Evolutionary conservation across 2,888 invertebrate genomes (phyloP).

Genomic region (Cephus sareptanus): DNA sequence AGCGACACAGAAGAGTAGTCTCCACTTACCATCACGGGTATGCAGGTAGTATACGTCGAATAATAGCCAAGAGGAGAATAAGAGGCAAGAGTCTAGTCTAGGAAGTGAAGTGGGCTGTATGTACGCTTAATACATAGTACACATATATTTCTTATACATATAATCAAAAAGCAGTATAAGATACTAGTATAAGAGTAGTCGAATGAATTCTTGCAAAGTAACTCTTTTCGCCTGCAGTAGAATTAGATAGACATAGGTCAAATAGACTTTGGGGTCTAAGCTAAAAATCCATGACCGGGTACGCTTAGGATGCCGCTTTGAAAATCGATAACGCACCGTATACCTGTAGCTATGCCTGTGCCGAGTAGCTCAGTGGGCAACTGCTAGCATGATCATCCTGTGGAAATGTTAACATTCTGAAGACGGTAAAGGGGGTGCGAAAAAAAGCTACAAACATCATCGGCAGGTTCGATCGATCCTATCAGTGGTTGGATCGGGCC

Average conservation of each 20-base stretch:
- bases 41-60: background rate
- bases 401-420: background rate
- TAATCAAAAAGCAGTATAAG: background rate
- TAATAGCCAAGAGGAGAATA: background rate
- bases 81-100: background rate
- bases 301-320: slow-evolving; percentile 26
- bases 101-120: background rate
- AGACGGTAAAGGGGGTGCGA: slow-evolving; percentile 12
- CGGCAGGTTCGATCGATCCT: slow-evolving; percentile 2
- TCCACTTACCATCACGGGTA: background rate
- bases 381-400: background rate
- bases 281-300: background rate
- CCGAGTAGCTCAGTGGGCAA: background rate
- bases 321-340: slow-evolving; percentile 30
- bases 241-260: background rate
- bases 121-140: background rate
- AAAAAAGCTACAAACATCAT: background rate
- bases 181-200: background rate
- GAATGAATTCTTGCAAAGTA: background rate
- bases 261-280: background rate
- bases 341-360: background rate
- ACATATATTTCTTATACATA: background rate
- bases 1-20: background rate
- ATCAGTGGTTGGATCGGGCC: background rate
- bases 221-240: background rate